These are phyloP conservation scores for Coelopa frigida DNA, from an alignment of 1,140 invertebrate genomes.

Conservation along the genomic window DNA sequence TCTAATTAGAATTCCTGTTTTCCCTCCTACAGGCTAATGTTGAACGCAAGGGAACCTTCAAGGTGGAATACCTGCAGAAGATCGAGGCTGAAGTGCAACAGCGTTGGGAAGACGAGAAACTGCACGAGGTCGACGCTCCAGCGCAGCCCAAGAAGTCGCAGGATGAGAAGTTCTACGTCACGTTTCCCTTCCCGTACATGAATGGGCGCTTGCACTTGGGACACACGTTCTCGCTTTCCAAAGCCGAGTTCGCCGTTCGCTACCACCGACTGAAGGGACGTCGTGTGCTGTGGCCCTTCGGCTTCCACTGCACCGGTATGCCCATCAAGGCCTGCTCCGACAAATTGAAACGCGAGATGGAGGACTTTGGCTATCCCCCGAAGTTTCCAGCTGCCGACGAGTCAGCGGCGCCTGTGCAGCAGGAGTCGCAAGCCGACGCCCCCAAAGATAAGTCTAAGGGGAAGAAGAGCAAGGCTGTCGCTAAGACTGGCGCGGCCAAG, in stretches of 20 bases:
- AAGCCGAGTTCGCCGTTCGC: slow-evolving; percentile 93
- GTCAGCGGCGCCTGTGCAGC: slow-evolving; percentile 44
- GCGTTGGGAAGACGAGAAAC: slow-evolving; percentile 71
- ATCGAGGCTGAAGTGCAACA: slow-evolving; percentile 80
- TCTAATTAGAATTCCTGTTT: background rate
- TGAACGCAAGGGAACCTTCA: slow-evolving; percentile 87
- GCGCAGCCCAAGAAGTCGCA: slow-evolving; percentile 45
- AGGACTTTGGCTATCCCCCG: slow-evolving; percentile 88
- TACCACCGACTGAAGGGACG: slow-evolving; percentile 89
- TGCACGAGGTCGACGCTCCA: slow-evolving; percentile 77
- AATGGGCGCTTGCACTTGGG: slow-evolving; percentile 97
- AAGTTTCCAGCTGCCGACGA: slow-evolving; percentile 67
- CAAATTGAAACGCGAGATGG: slow-evolving; percentile 92
- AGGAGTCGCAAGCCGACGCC: slow-evolving; percentile 53
- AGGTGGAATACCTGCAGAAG: slow-evolving; percentile 80
- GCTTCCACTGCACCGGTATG: slow-evolving; percentile 98
- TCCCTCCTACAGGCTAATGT: slow-evolving; percentile 24
- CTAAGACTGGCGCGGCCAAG: slow-evolving; percentile 82
- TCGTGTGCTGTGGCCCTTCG: slow-evolving; percentile 93
- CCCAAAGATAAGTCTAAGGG: slow-evolving; percentile 95
- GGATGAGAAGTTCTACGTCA: slow-evolving; percentile 84
- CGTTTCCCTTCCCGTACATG: slow-evolving; percentile 99
- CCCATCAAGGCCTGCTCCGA: slow-evolving; percentile 96
- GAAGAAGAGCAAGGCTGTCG: slow-evolving; percentile 97
- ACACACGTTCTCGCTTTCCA: slow-evolving; percentile 95